phyloP scores from a whole-genome alignment of 2,113 vertebrate species.

The Neodontobutis hainanensis region DNA sequence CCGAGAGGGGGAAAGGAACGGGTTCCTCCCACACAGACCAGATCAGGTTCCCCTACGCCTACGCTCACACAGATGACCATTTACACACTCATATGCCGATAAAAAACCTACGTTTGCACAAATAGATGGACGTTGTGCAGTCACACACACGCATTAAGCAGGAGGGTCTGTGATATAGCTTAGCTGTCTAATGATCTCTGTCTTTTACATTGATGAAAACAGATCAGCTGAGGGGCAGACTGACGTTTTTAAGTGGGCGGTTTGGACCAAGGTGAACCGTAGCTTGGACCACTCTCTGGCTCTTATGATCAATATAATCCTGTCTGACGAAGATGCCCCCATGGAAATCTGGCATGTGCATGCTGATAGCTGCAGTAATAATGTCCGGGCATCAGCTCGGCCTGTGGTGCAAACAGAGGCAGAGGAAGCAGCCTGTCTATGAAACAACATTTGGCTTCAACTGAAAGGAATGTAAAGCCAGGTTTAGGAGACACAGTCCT shows the following conservation, averaged over 20 bases:
- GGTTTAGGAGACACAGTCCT: too few relatives aligned
- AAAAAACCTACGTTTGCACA: slow-evolving; percentile 61
- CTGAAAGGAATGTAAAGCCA: too few relatives aligned
- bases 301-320: slow-evolving; percentile 65
- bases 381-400: slow-evolving; percentile 8
- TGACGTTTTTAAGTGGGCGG: slow-evolving; percentile 66
- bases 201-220: slow-evolving; percentile 73
- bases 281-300: slow-evolving; percentile 60
- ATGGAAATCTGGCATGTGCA: slow-evolving; percentile 53
- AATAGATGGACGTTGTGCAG: slow-evolving; percentile 49
- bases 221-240: slow-evolving; percentile 73
- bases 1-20: slow-evolving; percentile 37
- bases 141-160: slow-evolving; percentile 20
- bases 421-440: slow-evolving; percentile 2
- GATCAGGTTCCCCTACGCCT: slow-evolving; percentile 76
- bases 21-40: slow-evolving; percentile 73
- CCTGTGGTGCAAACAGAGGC: neutral
- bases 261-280: slow-evolving; percentile 66
- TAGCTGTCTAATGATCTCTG: slow-evolving; percentile 75
- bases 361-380: slow-evolving; percentile 30
- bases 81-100: slow-evolving; percentile 51
- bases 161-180: slow-evolving; percentile 69
- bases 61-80: slow-evolving; percentile 66
- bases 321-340: slow-evolving; percentile 59
- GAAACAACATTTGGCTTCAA: too few relatives aligned